Conservation (phyloP, 2,797 vertebrate genomes). For the Momotus momota region DNA sequence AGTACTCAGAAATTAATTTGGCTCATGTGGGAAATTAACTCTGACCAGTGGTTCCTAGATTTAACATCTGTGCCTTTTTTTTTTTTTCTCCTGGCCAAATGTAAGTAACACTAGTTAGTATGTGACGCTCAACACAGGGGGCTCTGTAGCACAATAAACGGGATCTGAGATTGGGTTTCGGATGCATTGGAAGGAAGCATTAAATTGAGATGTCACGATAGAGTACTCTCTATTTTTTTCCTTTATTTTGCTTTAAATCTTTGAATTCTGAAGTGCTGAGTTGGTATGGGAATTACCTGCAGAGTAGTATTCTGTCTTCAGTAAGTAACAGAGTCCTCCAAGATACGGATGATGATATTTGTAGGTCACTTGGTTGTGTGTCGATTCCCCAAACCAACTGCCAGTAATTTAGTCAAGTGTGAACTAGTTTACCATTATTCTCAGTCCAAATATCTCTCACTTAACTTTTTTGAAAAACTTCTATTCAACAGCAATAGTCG, state of each 20-base stretch:
- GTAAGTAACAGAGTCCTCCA: neutral
- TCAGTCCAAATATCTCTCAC: neutral
- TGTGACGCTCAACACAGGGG: constrained; percentile 50
- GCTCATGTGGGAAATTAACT: constrained; percentile 12
- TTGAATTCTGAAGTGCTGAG: neutral
- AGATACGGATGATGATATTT: neutral
- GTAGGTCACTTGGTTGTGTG: neutral
- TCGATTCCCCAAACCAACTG: neutral
- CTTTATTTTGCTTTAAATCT: neutral
- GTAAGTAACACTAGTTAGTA: constrained; percentile 1
- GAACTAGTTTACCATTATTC: neutral
- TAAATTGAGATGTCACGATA: neutral
- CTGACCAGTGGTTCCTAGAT: neutral
- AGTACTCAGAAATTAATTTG: constrained; percentile 7
- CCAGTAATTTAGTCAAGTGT: neutral
- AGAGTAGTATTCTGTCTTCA: neutral
- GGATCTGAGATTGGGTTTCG: constrained; percentile 22
- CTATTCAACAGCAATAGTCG: neutral
- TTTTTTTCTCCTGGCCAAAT: neutral
- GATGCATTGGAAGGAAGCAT: neutral
- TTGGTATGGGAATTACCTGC: neutral
- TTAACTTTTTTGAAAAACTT: neutral
- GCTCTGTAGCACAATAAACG: constrained; percentile 58
- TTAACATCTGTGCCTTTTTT: neutral
- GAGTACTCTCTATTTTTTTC: neutral